Evolutionary conservation across 2,113 vertebrate species (phyloP), one percentile per base, ranked within the genome.

Genomic region (Thunnus maccoyii): DNA sequence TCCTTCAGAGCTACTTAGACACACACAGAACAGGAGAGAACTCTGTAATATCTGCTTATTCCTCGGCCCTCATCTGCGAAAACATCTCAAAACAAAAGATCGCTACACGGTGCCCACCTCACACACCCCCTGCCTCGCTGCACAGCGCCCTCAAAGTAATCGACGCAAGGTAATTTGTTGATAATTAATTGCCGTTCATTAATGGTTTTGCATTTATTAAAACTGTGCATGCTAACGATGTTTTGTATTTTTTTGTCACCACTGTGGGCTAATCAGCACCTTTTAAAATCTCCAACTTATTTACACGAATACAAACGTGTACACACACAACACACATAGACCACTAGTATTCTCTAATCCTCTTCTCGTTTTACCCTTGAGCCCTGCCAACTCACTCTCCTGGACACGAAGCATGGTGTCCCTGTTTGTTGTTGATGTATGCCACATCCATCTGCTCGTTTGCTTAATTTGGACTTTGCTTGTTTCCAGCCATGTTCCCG

Each of bases 81-180:
- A 84, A 70, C 67, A 48, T 50, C 67, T 66, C 76, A 77, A 89
- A 92, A 91, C 82, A 90, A 87, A 90, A 90, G 87, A 77, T 76
- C 13, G 72, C 80, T 68, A 17, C 64, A 72, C 76, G 2, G 74
- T 79, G 20, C 78, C 78, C 67, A 56, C 70, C 85, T 69, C 56
- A 44, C 74, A 83, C 84, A 58, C 55, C 41, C 72, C 72, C 54
- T 22, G 69, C 72, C 66, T 83, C 54, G 75, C 80, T 57, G 80
- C 64, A 69, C 80, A 67, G 66, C 63, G 0, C 73, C 77, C 88
- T 70, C 89, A 82, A 76, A 80, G 64, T 82, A 84, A 80, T 88
- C 85, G 13, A 66, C 71, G 13, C 55, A 89, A 92, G 89, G 92
- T 92, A 89, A 95, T 95, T 94, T 90, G 86, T 80, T 46, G 61